Base-by-base conservation (phyloP, 2,888 invertebrate species). In the Drosophila rubida region DNA sequence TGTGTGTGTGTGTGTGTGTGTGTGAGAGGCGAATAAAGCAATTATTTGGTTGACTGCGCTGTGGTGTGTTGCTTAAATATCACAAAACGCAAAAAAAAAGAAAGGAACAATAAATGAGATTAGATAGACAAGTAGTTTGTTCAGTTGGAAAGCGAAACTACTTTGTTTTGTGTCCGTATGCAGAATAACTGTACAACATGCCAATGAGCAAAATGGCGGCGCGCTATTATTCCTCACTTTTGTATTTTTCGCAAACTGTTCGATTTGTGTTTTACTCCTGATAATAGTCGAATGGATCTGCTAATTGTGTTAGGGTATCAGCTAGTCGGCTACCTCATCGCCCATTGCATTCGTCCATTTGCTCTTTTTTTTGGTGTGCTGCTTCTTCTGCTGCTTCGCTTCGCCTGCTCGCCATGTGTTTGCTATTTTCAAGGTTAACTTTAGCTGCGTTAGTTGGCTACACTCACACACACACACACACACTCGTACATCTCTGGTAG, bases 401-500 rank as follows among this genome's bases (percentile, higher is more conserved):
- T 68, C 53, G 41, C 46, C 49, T 67, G 55, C 30, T 63, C 53
- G 54, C 72, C 71, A 75, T 71, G 69, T 75, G 75, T 88, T 86
- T 77, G 83, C 88, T 90, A 90, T 89, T 90, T 86, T 90, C 89
- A 89, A 89, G 87, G 87, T 85, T 87, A 78, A 69, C 83, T 49
- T 84, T 80, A 75, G 65, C 80, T 50, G 69, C 75, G 84, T 88
- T 84, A 84, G 86, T 88, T 85, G 54, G 75, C 49, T 62, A 44
- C 41, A 61, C 35, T 72, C 45, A 53, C 57, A 62, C 45, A 45
- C 39, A 39, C 49, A 59, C 6, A 22, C 16, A 45, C n/a, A 41
- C 13, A 37, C n/a, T 39, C 8, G 44, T 3, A 61, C 35, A 53
- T 63, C 37, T 60, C 51, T 59, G 53, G 51, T 57, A 44, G 42